Evolutionary conservation across 37 sponge, comb jelly and placozoan genomes (phyloP).

Genomic region (Hexactinellida sp.): DNA sequence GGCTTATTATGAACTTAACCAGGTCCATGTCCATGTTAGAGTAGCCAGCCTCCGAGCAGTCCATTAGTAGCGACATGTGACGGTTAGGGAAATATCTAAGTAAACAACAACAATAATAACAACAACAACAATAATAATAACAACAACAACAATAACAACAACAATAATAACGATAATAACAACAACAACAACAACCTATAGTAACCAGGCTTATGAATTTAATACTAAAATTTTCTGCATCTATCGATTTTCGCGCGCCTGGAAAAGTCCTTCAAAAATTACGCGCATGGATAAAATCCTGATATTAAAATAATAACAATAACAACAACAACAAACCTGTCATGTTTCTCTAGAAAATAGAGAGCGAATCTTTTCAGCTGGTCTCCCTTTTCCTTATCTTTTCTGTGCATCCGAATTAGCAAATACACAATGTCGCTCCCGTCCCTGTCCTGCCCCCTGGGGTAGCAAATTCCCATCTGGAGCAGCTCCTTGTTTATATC

Average conservation of each 20-base stretch:
- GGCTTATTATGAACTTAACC: slow-evolving; percentile 3
- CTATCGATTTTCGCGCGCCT: too few species aligned
- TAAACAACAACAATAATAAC: too few species aligned
- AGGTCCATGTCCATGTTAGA: slow-evolving; percentile 13
- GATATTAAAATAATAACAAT: too few species aligned
- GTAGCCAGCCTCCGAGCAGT: slow-evolving; percentile 16
- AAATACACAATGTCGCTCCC: background rate
- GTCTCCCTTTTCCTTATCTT: background rate
- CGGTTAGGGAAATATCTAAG: slow-evolving; percentile 1
- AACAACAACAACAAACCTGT: too few species aligned
- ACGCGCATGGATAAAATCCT: too few species aligned
- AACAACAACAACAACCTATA: too few species aligned
- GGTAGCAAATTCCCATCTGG: background rate
- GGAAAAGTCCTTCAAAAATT: too few species aligned
- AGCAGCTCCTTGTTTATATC: background rate
- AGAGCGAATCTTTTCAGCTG: slow-evolving; percentile 13
- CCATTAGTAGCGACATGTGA: background rate
- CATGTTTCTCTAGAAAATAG: slow-evolving; percentile 4
- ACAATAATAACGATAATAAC: too few species aligned
- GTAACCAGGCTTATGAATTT: too few species aligned
- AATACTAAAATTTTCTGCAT: too few species aligned
- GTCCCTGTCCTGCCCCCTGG: background rate
- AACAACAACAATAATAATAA: too few species aligned
- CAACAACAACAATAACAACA: too few species aligned
- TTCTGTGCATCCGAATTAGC: background rate